A percentile compares a stretch with the other conserved stretches of the same genome.
Conservation (phyloP, 1,140 invertebrate species). For the Euglossa dilemma region DNA sequence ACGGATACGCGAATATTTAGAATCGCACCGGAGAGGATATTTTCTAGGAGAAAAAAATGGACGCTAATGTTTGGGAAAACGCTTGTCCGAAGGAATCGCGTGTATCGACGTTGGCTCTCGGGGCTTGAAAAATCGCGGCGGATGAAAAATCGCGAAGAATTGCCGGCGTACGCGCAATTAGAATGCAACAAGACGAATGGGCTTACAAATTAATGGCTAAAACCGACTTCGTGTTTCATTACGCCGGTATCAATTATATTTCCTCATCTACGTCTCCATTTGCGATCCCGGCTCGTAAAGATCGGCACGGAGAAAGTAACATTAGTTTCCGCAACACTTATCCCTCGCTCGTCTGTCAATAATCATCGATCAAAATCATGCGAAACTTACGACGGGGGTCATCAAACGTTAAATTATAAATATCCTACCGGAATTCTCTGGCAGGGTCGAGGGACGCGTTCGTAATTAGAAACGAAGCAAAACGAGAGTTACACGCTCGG, state of each 20-base stretch:
- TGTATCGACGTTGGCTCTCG: not conserved
- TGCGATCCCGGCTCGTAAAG: conserved; percentile 1
- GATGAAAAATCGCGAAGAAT: not conserved
- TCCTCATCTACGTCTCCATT: conserved; percentile 29
- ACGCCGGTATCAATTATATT: conserved; percentile 25
- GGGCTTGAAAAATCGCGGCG: not conserved
- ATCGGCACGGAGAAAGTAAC: not conserved
- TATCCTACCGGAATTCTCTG: conserved; percentile 32
- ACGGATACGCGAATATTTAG: too few species aligned
- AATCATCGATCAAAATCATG: conserved; percentile 30
- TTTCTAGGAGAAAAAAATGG: too few species aligned
- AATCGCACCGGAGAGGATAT: too few species aligned
- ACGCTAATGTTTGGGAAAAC: too few species aligned
- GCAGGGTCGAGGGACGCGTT: not conserved
- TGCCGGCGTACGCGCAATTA: not conserved
- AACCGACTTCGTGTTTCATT: conserved; percentile 23
- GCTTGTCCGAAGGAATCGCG: not conserved
- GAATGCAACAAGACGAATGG: conserved; percentile 22
- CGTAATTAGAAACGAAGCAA: conserved; percentile 24
- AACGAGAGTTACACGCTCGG: not conserved
- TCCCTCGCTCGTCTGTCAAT: conserved; percentile 22
- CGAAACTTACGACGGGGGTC: not conserved
- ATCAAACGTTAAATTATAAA: conserved; percentile 26
- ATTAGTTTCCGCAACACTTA: conserved; percentile 11
- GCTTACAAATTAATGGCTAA: conserved; percentile 21